Percentiles rank a stretch among this genome's conserved stretches.
Evolutionary conservation across 35 echinoderm and acorn worm genomes (phyloP).

Genomic region (Heliocidaris tuberculata): DNA sequence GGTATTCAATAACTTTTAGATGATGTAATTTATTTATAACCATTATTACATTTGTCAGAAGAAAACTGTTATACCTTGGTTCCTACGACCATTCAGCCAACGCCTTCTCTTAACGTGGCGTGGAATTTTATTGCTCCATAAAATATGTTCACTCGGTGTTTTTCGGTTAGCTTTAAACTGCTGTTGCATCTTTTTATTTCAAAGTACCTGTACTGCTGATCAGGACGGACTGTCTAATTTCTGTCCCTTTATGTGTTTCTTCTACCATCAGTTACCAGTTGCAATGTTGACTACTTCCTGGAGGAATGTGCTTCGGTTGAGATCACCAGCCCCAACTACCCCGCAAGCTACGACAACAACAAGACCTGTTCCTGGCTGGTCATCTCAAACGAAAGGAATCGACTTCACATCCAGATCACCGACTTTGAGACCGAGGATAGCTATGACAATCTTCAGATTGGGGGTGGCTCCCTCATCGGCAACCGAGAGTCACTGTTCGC

Average conservation of each 20-base stretch:
- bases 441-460: conserved; percentile 72
- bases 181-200: no score
- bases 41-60: no score
- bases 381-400: conserved; percentile 37
- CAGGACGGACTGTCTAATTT: neutral
- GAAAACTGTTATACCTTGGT: no score
- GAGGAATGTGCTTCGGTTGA: conserved; percentile 42
- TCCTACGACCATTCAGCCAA: no score
- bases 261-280: conserved; percentile 56
- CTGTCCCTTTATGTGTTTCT: neutral
- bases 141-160: no score
- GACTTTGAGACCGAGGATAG: conserved; percentile 79
- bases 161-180: no score
- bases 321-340: conserved; percentile 90
- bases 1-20: no score
- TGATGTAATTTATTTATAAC: no score
- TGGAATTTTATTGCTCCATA: no score
- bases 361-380: conserved; percentile 70
- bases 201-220: no score
- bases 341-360: conserved; percentile 73
- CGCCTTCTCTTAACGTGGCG: no score
- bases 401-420: conserved; percentile 53
- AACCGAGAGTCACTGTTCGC: conserved; percentile 50
- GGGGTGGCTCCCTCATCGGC: conserved; percentile 56
- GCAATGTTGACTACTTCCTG: conserved; percentile 71